Evolutionary conservation across 35 echinoderm and acorn worm species (phyloP).

Genomic region (Heliocidaris erythrogramma): DNA sequence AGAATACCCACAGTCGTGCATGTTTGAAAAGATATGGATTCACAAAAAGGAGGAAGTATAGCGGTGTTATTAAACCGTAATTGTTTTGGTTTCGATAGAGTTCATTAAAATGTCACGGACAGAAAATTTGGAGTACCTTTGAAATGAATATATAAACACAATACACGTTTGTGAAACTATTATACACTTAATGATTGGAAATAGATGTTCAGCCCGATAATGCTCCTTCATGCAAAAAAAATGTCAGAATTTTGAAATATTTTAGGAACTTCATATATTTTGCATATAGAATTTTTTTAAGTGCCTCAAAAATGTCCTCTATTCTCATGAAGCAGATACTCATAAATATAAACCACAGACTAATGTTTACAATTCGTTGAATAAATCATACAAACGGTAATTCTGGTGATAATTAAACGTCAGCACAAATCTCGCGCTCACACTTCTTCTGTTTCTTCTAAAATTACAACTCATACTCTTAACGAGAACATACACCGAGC

Average conservation of each 20-base stretch:
- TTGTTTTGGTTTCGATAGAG: not conserved
- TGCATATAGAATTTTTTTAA: too few relatives aligned
- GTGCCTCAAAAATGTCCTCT: too few relatives aligned
- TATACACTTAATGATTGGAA: not conserved
- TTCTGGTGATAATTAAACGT: too few relatives aligned
- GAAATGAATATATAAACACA: not conserved
- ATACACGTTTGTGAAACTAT: not conserved
- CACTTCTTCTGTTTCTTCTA: not conserved
- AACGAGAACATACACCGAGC: not conserved
- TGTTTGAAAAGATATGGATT: not conserved
- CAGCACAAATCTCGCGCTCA: too few relatives aligned
- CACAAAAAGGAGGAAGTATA: not conserved
- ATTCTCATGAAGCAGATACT: too few relatives aligned
- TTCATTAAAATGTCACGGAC: not conserved
- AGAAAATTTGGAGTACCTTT: not conserved
- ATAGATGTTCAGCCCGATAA: not conserved
- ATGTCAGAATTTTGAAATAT: too few relatives aligned
- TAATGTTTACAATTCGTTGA: too few relatives aligned
- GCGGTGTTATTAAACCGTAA: not conserved
- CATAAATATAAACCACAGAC: too few relatives aligned
- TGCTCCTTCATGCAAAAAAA: not conserved
- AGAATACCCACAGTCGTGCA: not conserved
- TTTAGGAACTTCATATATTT: too few relatives aligned
- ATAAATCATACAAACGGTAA: too few relatives aligned
- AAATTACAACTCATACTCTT: not conserved